phyloP scores from a whole-genome alignment of 2,888 invertebrate genomes.

The Chrysomela aeneicollis region DNA sequence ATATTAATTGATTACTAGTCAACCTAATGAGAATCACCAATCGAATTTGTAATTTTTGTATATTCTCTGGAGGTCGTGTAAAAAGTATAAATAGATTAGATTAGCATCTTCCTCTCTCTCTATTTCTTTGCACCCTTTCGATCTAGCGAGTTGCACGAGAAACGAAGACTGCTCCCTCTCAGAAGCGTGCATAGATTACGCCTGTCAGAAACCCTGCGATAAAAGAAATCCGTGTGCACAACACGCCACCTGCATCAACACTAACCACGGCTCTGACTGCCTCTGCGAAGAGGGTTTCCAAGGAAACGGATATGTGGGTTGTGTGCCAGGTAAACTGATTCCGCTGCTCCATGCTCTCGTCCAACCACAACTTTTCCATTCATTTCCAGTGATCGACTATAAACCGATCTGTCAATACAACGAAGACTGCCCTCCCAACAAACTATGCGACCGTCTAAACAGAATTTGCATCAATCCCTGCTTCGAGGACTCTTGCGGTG shows the following conservation, averaged over 20 bases:
- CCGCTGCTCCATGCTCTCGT: too few relatives aligned
- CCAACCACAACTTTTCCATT: too few relatives aligned
- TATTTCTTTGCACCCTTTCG: conserved; percentile 55
- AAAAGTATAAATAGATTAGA: conserved; percentile 37
- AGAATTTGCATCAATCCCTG: conserved; percentile 86
- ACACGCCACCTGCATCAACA: conserved; percentile 87
- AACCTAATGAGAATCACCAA: not conserved
- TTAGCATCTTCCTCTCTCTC: conserved; percentile 43
- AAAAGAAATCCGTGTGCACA: conserved; percentile 84
- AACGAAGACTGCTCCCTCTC: conserved; percentile 86
- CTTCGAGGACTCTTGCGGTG: conserved; percentile 80
- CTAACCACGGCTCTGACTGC: conserved; percentile 86
- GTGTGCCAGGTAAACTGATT: conserved; percentile 80
- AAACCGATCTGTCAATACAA: conserved; percentile 84
- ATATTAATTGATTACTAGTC: not conserved
- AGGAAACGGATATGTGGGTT: conserved; percentile 85
- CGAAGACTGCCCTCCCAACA: conserved; percentile 88
- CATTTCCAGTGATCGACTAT: conserved; percentile 51
- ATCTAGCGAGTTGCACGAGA: conserved; percentile 83
- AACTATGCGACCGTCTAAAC: conserved; percentile 84
- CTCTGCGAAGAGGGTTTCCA: conserved; percentile 86
- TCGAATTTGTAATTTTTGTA: conserved; percentile 6
- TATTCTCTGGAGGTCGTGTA: conserved; percentile 18
- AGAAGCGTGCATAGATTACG: conserved; percentile 85
- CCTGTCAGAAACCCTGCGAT: conserved; percentile 88